Evolutionary conservation across 2,113 vertebrate species (phyloP).

Genomic region (Cyanoderma ruficeps): DNA sequence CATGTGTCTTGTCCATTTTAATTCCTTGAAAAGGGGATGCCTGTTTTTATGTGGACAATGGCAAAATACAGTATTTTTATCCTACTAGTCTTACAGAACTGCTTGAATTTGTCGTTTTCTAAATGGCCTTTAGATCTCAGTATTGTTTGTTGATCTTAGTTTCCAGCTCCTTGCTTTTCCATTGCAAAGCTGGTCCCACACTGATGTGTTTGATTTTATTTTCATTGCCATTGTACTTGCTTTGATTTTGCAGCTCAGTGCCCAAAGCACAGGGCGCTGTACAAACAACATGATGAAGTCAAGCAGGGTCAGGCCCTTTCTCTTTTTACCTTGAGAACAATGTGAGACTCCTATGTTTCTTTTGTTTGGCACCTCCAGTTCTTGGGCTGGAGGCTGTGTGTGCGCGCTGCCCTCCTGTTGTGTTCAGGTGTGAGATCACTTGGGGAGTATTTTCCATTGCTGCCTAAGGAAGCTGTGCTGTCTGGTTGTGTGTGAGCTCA

Average conservation of each 20-base stretch:
- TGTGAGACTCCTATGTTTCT: not conserved
- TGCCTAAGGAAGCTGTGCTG: not conserved
- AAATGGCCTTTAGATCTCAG: not conserved
- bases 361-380: constrained; percentile 8
- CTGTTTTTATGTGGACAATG: not conserved
- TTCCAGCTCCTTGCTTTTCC: not conserved
- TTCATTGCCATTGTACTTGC: constrained; percentile 30
- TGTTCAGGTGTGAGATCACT: not conserved
- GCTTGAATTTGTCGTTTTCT: not conserved
- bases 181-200: not conserved
- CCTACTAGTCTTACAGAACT: not conserved
- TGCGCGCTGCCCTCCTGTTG: not conserved
- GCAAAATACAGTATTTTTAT: not conserved
- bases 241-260: constrained; percentile 48
- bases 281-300: constrained; percentile 20
- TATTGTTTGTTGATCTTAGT: not conserved
- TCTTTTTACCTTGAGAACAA: constrained; percentile 34
- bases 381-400: not conserved
- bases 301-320: not conserved
- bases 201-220: constrained; percentile 34
- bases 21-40: not conserved
- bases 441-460: not conserved
- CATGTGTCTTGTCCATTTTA: not conserved
- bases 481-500: not conserved
- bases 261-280: not conserved